Percentiles rank a stretch among this genome's conserved stretches.
These are phyloP conservation scores for Cariama cristata DNA, from an alignment of 2,113 vertebrate species.

Conservation along the genomic window DNA sequence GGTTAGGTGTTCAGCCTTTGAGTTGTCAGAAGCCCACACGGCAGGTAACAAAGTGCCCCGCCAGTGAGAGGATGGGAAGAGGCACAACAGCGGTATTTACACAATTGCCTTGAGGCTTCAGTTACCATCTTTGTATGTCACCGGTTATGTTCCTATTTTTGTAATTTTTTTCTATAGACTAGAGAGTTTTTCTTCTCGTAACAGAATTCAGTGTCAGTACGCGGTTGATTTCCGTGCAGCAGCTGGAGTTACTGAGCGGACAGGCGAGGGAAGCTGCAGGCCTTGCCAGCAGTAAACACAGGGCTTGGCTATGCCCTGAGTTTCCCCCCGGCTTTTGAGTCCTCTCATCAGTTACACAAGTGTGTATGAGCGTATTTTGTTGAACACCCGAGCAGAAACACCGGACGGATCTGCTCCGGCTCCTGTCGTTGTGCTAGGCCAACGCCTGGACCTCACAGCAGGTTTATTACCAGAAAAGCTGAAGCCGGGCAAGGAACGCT, in stretches of 20 bases:
- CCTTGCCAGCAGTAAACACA: not conserved
- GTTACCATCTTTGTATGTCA: not conserved
- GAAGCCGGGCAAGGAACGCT: not conserved
- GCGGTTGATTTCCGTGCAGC: not conserved
- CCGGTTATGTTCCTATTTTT: not conserved
- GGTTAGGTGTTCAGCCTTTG: not conserved
- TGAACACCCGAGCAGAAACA: not conserved
- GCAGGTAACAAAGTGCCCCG: not conserved
- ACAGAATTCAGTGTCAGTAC: not conserved
- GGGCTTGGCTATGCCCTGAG: not conserved
- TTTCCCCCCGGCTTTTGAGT: not conserved
- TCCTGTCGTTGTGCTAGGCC: not conserved
- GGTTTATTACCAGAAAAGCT: not conserved
- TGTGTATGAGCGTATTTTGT: not conserved
- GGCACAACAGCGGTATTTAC: not conserved
- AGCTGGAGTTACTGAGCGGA: not conserved
- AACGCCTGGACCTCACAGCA: rapidly evolving
- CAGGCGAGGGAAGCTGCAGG: not conserved
- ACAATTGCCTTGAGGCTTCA: not conserved
- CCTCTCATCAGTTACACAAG: not conserved
- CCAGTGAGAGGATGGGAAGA: not conserved
- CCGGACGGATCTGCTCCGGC: rapidly evolving
- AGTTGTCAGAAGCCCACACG: not conserved
- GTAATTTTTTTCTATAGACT: not conserved
- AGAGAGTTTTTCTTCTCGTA: not conserved